Percentiles rank a stretch among this genome's conserved stretches.
Evolutionary conservation across 1,140 invertebrate species (phyloP).

Genomic region (Diuraphis noxia): DNA sequence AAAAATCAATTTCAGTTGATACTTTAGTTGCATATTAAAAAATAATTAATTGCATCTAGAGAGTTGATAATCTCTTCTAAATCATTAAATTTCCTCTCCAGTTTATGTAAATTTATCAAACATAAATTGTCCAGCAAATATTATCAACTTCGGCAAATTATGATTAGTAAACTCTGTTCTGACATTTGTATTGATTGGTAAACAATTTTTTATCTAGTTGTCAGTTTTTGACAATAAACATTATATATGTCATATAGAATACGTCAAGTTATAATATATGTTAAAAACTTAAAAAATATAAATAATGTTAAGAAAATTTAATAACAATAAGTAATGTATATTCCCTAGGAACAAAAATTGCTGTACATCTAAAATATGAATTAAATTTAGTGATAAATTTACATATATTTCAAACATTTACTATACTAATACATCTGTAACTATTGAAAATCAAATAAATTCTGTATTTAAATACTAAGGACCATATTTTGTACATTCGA

Average conservation of each 20-base stretch:
- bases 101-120: too few species aligned
- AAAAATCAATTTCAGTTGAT: background rate
- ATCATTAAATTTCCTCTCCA: too few species aligned
- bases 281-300: too few species aligned
- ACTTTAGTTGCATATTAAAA: background rate
- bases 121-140: background rate
- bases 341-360: background rate
- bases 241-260: too few species aligned
- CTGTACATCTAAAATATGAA: too few species aligned
- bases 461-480: background rate
- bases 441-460: background rate
- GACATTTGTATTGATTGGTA: background rate
- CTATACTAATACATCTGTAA: background rate
- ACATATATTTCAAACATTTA: background rate
- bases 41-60: too few species aligned
- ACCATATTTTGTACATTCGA: too few species aligned
- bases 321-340: background rate
- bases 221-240: background rate
- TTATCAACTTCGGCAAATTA: background rate
- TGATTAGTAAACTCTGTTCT: background rate
- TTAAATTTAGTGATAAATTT: background rate
- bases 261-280: too few species aligned
- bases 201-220: background rate
- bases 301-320: too few species aligned
- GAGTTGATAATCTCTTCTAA: too few species aligned